Conservation (phyloP, 1,140 invertebrate species). For the Alviniconcha marisindica region DNA sequence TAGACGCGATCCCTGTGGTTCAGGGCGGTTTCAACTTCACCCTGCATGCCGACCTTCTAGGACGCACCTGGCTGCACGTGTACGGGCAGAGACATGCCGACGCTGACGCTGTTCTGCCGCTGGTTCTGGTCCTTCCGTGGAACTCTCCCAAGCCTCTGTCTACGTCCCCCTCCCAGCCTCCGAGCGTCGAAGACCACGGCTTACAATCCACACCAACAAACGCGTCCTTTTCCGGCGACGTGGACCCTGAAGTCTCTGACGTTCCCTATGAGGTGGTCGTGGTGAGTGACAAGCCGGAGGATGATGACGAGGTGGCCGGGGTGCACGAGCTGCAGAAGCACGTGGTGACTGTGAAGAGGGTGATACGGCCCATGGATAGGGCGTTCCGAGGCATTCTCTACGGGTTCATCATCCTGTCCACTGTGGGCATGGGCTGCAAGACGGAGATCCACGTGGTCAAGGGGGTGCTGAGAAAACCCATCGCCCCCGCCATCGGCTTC, state of each 20-base stretch:
- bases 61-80: slow-evolving; percentile 38
- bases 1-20: background rate
- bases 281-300: background rate
- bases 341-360: slow-evolving; percentile 54
- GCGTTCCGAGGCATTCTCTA: slow-evolving; percentile 67
- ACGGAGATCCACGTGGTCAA: slow-evolving; percentile 68
- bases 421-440: slow-evolving; percentile 73
- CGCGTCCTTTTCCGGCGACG: too few species aligned
- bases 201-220: too few species aligned
- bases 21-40: slow-evolving; percentile 32
- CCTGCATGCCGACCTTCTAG: slow-evolving; percentile 18
- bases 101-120: background rate
- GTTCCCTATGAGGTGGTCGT: background rate
- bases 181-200: background rate
- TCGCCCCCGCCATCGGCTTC: slow-evolving; percentile 72
- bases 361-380: slow-evolving; percentile 57
- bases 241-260: background rate
- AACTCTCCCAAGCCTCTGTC: background rate
- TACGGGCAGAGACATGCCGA: background rate
- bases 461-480: slow-evolving; percentile 65
- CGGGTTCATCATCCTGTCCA: slow-evolving; percentile 68
- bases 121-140: slow-evolving; percentile 22
- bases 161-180: background rate
- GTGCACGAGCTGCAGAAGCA: slow-evolving; percentile 31
- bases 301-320: background rate